A percentile compares a stretch with the other conserved stretches of the same genome.
Evolutionary conservation across 1,140 invertebrate species (phyloP).

Genomic region (Listronotus bonariensis): DNA sequence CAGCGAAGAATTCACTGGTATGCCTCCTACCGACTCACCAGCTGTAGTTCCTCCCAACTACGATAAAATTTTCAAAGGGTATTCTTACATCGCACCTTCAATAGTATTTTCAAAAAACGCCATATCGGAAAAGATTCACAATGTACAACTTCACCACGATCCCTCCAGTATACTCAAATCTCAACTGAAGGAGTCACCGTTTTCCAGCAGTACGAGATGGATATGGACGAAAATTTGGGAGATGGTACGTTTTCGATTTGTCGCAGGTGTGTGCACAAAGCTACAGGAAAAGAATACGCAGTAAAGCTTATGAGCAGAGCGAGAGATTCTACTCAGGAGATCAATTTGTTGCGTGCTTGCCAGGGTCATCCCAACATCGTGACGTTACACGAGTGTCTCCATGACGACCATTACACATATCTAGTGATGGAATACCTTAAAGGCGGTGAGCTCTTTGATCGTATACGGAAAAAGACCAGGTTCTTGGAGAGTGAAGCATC

Average conservation of each 20-base stretch:
- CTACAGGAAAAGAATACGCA: constrained; percentile 73
- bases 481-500: constrained; percentile 75
- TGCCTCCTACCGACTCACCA: constrained; percentile 88
- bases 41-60: constrained; percentile 82
- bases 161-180: constrained; percentile 40
- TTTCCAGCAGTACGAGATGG: constrained; percentile 85
- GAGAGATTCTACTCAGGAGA: constrained; percentile 77
- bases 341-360: constrained; percentile 77
- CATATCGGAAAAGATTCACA: constrained; percentile 64
- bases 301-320: constrained; percentile 89
- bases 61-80: constrained; percentile 88
- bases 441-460: constrained; percentile 85
- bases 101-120: constrained; percentile 84
- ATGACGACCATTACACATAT: constrained; percentile 81
- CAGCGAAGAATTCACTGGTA: constrained; percentile 92
- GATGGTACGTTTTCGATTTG: constrained; percentile 91
- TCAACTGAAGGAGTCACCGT: constrained; percentile 74
- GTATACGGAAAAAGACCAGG: constrained; percentile 65
- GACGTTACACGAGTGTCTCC: constrained; percentile 77
- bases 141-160: constrained; percentile 54
- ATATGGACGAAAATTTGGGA: constrained; percentile 72
- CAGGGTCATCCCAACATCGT: constrained; percentile 91
- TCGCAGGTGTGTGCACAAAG: constrained; percentile 76
- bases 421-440: constrained; percentile 84
- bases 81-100: constrained; percentile 94